phyloP scores from a whole-genome alignment of 2,888 invertebrate species.

The Elysia crispata region DNA sequence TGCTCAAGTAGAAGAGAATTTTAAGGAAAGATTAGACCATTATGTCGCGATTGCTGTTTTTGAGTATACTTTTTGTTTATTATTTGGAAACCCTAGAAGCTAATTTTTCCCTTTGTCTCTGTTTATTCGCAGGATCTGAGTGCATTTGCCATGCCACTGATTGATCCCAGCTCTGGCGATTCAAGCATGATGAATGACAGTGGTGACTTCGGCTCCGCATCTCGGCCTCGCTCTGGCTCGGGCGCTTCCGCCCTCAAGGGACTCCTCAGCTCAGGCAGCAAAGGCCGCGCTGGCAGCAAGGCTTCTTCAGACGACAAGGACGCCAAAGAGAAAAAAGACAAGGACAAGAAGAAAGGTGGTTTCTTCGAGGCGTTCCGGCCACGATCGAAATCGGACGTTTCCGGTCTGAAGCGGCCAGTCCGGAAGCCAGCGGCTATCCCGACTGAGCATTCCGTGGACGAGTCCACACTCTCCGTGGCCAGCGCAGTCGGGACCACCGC shows the following conservation, averaged over 20 bases:
- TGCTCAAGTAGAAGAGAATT: too few species aligned
- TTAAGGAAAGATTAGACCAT: too few species aligned
- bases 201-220: conserved; percentile 55
- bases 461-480: conserved; percentile 46
- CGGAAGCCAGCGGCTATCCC: conserved; percentile 58
- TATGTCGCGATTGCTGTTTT: too few species aligned
- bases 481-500: not conserved
- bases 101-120: not conserved
- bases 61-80: too few species aligned
- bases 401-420: conserved; percentile 70
- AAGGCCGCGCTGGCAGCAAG: conserved; percentile 61
- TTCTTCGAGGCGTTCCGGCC: conserved; percentile 72
- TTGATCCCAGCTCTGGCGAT: conserved; percentile 62
- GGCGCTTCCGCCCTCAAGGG: conserved; percentile 67
- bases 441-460: conserved; percentile 69
- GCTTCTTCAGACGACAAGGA: conserved; percentile 63
- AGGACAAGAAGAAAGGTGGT: conserved; percentile 70
- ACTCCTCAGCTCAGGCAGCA: conserved; percentile 61
- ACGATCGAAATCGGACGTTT: conserved; percentile 74
- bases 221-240: conserved; percentile 62
- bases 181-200: conserved; percentile 56
- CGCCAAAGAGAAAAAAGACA: conserved; percentile 58
- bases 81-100: too few species aligned
- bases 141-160: conserved; percentile 74
- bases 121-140: conserved; percentile 71